These are phyloP conservation scores for Danio tinwini DNA, from an alignment of 2,797 vertebrate species.

Conservation along the genomic window DNA sequence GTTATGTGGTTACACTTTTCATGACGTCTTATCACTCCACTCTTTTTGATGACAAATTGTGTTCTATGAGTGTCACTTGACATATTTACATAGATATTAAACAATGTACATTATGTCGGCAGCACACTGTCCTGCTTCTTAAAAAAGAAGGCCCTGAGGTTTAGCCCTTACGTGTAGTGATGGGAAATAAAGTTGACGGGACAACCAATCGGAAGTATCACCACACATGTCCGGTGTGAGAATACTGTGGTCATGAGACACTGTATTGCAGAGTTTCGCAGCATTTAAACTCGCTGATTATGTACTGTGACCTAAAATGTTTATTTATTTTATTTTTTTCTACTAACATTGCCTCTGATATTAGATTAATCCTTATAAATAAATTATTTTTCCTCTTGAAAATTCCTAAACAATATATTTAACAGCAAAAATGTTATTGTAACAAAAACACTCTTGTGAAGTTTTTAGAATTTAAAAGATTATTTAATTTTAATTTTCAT, in stretches of 20 bases:
- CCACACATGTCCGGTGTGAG: background rate
- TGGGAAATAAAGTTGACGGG: constrained; percentile 39
- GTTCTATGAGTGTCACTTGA: constrained; percentile 24
- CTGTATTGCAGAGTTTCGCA: background rate
- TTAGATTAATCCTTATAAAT: too few species aligned
- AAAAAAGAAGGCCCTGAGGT: constrained; percentile 26
- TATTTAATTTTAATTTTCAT: too few species aligned
- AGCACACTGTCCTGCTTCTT: constrained; percentile 40
- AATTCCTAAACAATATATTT: background rate
- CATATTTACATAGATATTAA: constrained; percentile 38
- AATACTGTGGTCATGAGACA: background rate
- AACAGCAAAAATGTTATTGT: too few species aligned
- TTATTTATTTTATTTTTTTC: background rate
- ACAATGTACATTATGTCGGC: constrained; percentile 17
- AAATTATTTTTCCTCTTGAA: background rate
- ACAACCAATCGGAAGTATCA: constrained; percentile 12
- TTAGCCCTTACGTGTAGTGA: constrained; percentile 64
- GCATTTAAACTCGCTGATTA: constrained; percentile 1
- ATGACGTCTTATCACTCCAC: background rate
- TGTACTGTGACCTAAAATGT: background rate
- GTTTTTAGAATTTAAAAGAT: too few species aligned
- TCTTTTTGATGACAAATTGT: constrained; percentile 36
- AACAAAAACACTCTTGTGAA: too few species aligned
- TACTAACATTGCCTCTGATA: background rate
- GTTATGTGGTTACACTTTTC: constrained; percentile 12